Evolutionary conservation across 1,140 invertebrate genomes (phyloP).

Genomic region (Penaeus chinensis): DNA sequence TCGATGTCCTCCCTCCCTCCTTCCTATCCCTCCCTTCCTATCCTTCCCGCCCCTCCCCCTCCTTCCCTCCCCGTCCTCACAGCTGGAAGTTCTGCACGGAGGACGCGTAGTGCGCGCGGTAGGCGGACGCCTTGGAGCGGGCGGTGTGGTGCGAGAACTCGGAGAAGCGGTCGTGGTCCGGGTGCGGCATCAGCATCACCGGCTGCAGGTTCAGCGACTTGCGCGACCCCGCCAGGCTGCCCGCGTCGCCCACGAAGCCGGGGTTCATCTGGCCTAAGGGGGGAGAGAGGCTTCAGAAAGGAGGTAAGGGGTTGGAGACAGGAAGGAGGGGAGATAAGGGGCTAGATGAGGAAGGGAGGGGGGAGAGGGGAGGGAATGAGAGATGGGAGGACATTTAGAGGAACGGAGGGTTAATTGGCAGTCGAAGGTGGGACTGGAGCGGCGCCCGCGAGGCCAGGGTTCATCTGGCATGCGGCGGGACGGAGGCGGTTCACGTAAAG

Average conservation of each 20-base stretch:
- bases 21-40: background rate
- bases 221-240: slow-evolving; percentile 78
- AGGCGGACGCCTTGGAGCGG: slow-evolving; percentile 69
- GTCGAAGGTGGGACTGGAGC: too few species aligned
- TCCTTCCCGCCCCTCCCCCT: too few species aligned
- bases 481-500: background rate
- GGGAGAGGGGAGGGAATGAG: background rate
- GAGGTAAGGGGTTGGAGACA: background rate
- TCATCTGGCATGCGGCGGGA: too few species aligned
- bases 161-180: slow-evolving; percentile 75
- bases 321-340: background rate
- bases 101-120: slow-evolving; percentile 49
- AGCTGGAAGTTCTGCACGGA: slow-evolving; percentile 76
- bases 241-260: slow-evolving; percentile 79
- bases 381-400: background rate
- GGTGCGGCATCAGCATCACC: slow-evolving; percentile 82
- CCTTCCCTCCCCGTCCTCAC: slow-evolving; percentile 64
- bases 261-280: slow-evolving; percentile 86
- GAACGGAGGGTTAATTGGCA: background rate
- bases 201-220: slow-evolving; percentile 89
- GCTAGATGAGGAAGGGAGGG: background rate
- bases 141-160: slow-evolving; percentile 80
- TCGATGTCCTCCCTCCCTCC: too few species aligned
- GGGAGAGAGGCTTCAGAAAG: background rate
- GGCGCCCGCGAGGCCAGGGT: too few species aligned